Conservation (phyloP, 2,888 invertebrate species). For the Exephanes ischioxanthus region DNA sequence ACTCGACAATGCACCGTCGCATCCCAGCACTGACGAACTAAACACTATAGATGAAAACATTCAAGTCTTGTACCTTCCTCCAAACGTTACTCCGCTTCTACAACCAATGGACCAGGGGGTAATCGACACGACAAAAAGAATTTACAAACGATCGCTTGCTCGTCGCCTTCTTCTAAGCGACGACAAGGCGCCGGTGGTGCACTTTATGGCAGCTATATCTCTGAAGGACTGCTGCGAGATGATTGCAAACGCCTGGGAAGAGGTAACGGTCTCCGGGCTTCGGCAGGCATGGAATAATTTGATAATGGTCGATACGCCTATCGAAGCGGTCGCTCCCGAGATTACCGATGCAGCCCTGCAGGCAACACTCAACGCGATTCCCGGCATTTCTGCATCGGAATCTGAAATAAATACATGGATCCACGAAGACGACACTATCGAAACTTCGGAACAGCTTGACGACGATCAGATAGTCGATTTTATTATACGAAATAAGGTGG, state of each 20-base stretch:
- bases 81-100: conserved; percentile 71
- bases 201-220: conserved; percentile 57
- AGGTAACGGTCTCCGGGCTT: conserved; percentile 60
- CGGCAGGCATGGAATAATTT: conserved; percentile 71
- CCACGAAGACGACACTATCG: background rate
- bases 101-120: conserved; percentile 76
- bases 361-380: background rate
- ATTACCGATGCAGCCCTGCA: background rate
- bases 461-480: conserved; percentile 12
- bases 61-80: conserved; percentile 69
- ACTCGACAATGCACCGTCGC: conserved; percentile 65
- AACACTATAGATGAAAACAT: conserved; percentile 63
- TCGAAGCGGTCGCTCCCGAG: background rate
- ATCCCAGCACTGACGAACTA: conserved; percentile 63
- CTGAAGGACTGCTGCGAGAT: conserved; percentile 69
- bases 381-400: background rate
- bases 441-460: conserved; percentile 7
- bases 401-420: conserved; percentile 6
- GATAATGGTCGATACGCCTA: background rate
- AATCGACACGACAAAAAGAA: conserved; percentile 71
- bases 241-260: conserved; percentile 69
- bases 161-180: conserved; percentile 63
- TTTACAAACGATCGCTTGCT: conserved; percentile 70
- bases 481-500: background rate
- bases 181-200: background rate